Base-by-base conservation (phyloP, 2,888 invertebrate genomes). In the Drosophila falleni region DNA sequence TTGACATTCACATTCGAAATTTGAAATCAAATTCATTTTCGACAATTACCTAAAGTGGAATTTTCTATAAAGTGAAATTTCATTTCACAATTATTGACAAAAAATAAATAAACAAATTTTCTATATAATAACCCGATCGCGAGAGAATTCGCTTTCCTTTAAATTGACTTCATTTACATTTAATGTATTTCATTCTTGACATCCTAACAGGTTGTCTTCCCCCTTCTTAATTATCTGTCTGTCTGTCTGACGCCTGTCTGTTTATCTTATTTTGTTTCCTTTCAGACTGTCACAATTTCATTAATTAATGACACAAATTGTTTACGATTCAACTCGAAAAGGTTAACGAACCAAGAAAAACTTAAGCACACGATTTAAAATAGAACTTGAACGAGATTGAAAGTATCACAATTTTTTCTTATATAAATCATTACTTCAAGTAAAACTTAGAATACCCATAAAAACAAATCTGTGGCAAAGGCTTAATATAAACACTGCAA, bases 271-370 rank as follows among this genome's bases (percentile, higher is more conserved):
- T 55, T 31, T 53, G 53, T 41, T 41, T n/a, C 54, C 26, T 16
- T n/a, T 3, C 29, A 4, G 46, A 11, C 55, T 51, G 61, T 65
- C 71, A 58, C 53, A 68, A 42, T 66, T 67, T 71, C 51, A 64
- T 63, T 76, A 78, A 80, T 80, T 69, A 77, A 53, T 53, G 46
- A 62, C 62, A 62, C 56, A 59, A 58, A 29, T 23, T 73, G 42
- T 78, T 74, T 63, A 60, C 68, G 50, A 37, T 39, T 42, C 44
- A 11, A 41, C 68, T 50, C n/a, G 23, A 37, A 33, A 39, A 78
- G 58, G 63, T 78, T 69, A 76, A 58, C 60, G 74, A 78, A 44
- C 74, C 49, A 42, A 46, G 39, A 47, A 61, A 51, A 50, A 26
- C 53, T 61, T 76, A 44, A 41, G 51, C 55, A 29, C 54, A 44